Conservation (phyloP, 2,888 invertebrate genomes). For the Altica lythri region DNA sequence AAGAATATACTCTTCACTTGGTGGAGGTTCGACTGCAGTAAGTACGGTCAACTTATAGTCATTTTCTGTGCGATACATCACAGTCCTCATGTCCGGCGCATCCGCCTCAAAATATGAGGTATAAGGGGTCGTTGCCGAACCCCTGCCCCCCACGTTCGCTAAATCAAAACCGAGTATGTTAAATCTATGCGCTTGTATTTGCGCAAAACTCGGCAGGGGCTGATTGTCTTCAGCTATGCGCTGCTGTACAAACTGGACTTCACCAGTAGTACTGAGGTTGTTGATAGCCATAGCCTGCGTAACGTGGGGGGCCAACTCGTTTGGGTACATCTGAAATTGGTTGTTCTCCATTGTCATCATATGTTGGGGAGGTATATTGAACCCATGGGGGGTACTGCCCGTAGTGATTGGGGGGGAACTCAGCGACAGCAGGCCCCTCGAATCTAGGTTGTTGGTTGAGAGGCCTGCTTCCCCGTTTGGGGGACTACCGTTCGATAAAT, state of each 20-base stretch:
- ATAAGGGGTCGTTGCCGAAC: slow-evolving; percentile 55
- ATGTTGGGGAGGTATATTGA: slow-evolving; percentile 53
- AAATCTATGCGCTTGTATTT: slow-evolving; percentile 61
- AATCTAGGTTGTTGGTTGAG: slow-evolving; percentile 82
- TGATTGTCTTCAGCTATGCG: slow-evolving; percentile 49
- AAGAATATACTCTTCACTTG: slow-evolving; percentile 38
- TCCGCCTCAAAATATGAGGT: slow-evolving; percentile 40
- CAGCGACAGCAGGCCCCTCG: slow-evolving; percentile 90
- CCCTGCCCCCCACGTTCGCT: slow-evolving; percentile 82
- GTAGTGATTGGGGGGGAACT: slow-evolving; percentile 65
- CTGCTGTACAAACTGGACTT: slow-evolving; percentile 55
- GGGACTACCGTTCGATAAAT: slow-evolving; percentile 74
- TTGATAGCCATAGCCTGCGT: slow-evolving; percentile 70
- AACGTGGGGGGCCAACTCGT: slow-evolving; percentile 86
- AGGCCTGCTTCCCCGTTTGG: slow-evolving; percentile 96
- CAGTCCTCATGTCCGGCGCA: slow-evolving; percentile 38
- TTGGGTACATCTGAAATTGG: slow-evolving; percentile 72
- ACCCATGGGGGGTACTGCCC: slow-evolving; percentile 50
- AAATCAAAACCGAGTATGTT: slow-evolving; percentile 59
- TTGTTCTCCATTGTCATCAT: slow-evolving; percentile 56
- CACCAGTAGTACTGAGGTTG: slow-evolving; percentile 85
- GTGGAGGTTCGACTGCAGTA: slow-evolving; percentile 49
- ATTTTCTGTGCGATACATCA: slow-evolving; percentile 41
- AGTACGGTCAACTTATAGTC: slow-evolving; percentile 57
- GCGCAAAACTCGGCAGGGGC: slow-evolving; percentile 70